phyloP scores from a whole-genome alignment of 1,140 invertebrate species.

The Solen grandis region DNA sequence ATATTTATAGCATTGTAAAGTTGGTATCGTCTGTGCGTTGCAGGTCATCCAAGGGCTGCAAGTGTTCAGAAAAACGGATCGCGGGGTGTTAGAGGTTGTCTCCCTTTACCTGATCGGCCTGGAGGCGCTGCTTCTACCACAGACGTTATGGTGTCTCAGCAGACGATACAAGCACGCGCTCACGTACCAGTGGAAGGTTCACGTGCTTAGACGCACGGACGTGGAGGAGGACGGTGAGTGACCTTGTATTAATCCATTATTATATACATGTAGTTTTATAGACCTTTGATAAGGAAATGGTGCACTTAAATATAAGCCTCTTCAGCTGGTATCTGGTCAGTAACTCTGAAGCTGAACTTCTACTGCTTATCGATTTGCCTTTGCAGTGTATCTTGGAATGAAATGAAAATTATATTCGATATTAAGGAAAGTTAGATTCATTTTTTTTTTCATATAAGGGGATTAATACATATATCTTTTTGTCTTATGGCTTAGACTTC shows the following conservation, averaged over 20 bases:
- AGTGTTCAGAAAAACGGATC: constrained; percentile 48
- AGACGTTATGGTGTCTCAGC: constrained; percentile 66
- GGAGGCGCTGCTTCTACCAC: constrained; percentile 62
- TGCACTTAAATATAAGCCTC: background rate
- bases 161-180: constrained; percentile 66
- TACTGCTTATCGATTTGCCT: too few species aligned
- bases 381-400: too few species aligned
- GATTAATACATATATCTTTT: too few species aligned
- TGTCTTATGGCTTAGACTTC: too few species aligned
- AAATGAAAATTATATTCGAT: too few species aligned
- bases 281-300: background rate
- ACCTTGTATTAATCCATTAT: too few species aligned
- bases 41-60: constrained; percentile 66
- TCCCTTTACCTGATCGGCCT: constrained; percentile 58
- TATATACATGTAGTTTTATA: too few species aligned
- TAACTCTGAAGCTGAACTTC: background rate
- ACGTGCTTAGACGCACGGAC: constrained; percentile 56
- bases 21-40: too few species aligned
- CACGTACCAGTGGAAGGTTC: constrained; percentile 65
- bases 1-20: too few species aligned
- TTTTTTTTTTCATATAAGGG: too few species aligned
- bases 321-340: background rate
- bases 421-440: too few species aligned
- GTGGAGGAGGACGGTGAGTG: constrained; percentile 61
- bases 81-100: constrained; percentile 40